Conservation (phyloP, 2,888 invertebrate species). For the Pocota personata region DNA sequence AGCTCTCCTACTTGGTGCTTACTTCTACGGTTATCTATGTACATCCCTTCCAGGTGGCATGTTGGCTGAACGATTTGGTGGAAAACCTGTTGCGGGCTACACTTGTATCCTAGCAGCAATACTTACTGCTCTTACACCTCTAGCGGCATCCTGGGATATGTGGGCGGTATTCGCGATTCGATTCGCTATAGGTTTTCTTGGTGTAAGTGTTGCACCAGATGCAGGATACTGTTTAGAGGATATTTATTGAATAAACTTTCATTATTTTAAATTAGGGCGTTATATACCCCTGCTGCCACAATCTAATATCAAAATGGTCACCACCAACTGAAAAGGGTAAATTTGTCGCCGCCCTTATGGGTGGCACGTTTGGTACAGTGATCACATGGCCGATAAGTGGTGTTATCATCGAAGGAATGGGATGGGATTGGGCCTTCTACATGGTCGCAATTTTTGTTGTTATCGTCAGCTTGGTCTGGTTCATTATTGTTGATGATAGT, state of each 20-base stretch:
- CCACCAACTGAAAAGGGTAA: slow-evolving; percentile 90
- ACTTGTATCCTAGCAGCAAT: slow-evolving; percentile 83
- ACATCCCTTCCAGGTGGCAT: slow-evolving; percentile 87
- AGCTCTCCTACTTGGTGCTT: slow-evolving; percentile 86
- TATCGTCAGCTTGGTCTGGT: slow-evolving; percentile 86
- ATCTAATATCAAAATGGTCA: slow-evolving; percentile 88
- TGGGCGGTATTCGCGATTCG: slow-evolving; percentile 85
- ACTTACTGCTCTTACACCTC: slow-evolving; percentile 85
- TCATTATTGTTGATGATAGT: slow-evolving; percentile 86
- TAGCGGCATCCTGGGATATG: slow-evolving; percentile 85
- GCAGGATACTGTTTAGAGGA: neutral
- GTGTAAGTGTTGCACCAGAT: slow-evolving; percentile 83
- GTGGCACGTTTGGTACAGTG: slow-evolving; percentile 88
- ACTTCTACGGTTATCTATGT: slow-evolving; percentile 88
- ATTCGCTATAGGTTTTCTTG: slow-evolving; percentile 86
- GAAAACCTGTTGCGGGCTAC: slow-evolving; percentile 85
- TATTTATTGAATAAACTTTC: neutral
- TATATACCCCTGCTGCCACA: slow-evolving; percentile 86
- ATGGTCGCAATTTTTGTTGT: slow-evolving; percentile 85
- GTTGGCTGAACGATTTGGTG: slow-evolving; percentile 87
- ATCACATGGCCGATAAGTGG: slow-evolving; percentile 88
- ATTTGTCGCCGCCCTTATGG: slow-evolving; percentile 88
- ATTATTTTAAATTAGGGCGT: slow-evolving; percentile 83
- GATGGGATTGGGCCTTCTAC: slow-evolving; percentile 89
- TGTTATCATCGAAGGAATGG: slow-evolving; percentile 85